These are phyloP conservation scores for Cerastis rubricosa DNA, from an alignment of 2,888 invertebrate genomes.

Conservation along the genomic window DNA sequence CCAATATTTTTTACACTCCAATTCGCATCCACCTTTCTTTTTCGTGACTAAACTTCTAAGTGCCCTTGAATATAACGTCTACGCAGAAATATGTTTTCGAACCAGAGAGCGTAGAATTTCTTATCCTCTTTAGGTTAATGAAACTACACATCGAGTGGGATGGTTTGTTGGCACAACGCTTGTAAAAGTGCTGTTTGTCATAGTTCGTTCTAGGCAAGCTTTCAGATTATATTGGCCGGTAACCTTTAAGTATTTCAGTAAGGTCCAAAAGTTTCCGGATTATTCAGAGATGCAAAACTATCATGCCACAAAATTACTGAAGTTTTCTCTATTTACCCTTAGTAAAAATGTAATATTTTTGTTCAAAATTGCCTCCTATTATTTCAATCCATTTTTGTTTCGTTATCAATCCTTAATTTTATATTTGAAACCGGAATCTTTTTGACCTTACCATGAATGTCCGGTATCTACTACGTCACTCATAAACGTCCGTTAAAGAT, in stretches of 20 bases:
- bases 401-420: no score
- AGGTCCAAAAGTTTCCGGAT: no score
- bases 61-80: conserved; percentile 67
- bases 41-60: conserved; percentile 76
- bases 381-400: no score
- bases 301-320: no score
- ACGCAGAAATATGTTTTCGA: conserved; percentile 64
- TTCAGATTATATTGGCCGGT: not conserved
- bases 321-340: no score
- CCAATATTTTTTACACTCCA: conserved; percentile 77
- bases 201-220: not conserved
- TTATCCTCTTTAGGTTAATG: conserved; percentile 56
- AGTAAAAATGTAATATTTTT: no score
- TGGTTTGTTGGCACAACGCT: conserved; percentile 13
- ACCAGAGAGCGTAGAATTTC: conserved; percentile 53
- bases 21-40: conserved; percentile 75
- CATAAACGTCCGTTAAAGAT: not conserved
- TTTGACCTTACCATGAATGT: no score
- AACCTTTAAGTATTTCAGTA: not conserved
- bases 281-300: no score
- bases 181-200: conserved; percentile 10
- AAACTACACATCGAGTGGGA: conserved; percentile 45
- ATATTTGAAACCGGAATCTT: no score
- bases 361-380: no score
- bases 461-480: not conserved